Conservation (phyloP, 2,888 invertebrate genomes). For the Trisateles emortualis region DNA sequence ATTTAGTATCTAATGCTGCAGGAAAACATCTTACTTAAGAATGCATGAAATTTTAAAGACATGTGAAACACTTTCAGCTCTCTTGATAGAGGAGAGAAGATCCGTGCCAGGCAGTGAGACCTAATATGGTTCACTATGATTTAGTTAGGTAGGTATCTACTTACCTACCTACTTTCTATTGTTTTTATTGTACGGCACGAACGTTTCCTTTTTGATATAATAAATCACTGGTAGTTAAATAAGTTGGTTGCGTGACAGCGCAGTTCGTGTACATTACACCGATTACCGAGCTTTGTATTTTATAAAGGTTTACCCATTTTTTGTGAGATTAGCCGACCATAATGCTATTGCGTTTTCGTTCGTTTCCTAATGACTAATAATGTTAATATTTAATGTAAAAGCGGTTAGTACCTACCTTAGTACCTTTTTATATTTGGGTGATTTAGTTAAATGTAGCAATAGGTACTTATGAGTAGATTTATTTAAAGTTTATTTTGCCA, state of each 20-base stretch:
- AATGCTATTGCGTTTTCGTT: conserved; percentile 22
- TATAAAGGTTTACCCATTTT: conserved; percentile 31
- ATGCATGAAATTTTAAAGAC: too few relatives aligned
- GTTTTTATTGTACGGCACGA: conserved; percentile 18
- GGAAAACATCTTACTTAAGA: too few relatives aligned
- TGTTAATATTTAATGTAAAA: conserved; percentile 26
- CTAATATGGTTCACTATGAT: too few relatives aligned
- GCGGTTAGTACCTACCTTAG: too few relatives aligned
- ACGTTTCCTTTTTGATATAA: conserved; percentile 35
- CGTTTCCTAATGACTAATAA: conserved; percentile 30
- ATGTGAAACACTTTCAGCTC: too few relatives aligned
- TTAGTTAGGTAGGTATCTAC: neutral
- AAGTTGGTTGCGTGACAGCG: conserved; percentile 58
- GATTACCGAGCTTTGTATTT: conserved; percentile 45
- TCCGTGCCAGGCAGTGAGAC: too few relatives aligned
- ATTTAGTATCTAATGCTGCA: too few relatives aligned
- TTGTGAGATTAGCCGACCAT: conserved; percentile 28
- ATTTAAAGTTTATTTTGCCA: too few relatives aligned
- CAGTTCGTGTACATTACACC: conserved; percentile 56
- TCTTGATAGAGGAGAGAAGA: too few relatives aligned
- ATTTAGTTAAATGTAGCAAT: conserved; percentile 13
- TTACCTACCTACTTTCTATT: neutral
- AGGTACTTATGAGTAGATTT: too few relatives aligned
- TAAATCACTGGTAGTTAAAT: conserved; percentile 34
- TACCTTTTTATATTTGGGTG: conserved; percentile 10